phyloP scores from a whole-genome alignment of 2,113 vertebrate genomes.

The Siniperca chuatsi region DNA sequence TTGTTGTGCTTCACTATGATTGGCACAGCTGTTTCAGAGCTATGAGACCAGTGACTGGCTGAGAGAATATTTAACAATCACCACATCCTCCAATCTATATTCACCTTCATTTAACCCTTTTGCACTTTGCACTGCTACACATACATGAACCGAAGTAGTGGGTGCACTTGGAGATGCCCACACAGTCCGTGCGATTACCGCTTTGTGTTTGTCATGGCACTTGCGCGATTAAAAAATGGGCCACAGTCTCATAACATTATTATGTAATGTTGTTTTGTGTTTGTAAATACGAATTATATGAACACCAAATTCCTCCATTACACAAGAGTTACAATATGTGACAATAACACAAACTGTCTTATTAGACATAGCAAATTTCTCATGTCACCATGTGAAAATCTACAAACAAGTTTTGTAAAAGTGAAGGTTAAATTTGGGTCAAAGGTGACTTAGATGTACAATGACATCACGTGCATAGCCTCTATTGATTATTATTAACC shows the following conservation, averaged over 20 bases:
- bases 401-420: background rate
- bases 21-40: no score
- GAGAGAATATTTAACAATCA: no score
- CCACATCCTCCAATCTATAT: background rate
- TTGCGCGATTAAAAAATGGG: background rate
- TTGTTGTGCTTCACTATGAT: no score
- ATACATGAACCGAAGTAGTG: background rate
- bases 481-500: background rate
- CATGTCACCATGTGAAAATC: background rate
- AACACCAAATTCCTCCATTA: background rate
- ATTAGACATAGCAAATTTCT: background rate
- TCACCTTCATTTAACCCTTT: background rate
- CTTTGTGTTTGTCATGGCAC: background rate
- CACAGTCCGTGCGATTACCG: background rate
- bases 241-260: background rate
- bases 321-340: background rate
- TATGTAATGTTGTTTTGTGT: no score
- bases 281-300: background rate
- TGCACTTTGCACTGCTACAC: background rate
- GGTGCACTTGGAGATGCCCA: no score
- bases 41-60: background rate
- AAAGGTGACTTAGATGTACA: background rate
- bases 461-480: background rate
- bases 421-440: background rate
- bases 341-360: background rate